These are phyloP conservation scores for Onychostruthus taczanowskii DNA, from an alignment of 2,113 vertebrate species.

Conservation along the genomic window DNA sequence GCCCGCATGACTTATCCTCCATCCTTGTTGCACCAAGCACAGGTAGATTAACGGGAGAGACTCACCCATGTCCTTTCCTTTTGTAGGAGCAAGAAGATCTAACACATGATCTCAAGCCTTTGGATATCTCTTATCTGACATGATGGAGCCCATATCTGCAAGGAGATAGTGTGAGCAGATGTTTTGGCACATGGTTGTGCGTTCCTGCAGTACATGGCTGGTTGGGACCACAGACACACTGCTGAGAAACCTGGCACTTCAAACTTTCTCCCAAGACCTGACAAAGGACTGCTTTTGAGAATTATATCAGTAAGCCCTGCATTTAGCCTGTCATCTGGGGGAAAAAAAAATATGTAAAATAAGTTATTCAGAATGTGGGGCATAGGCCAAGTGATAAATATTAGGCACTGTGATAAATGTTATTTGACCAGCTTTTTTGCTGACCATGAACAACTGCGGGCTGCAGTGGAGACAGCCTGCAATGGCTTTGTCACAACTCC, in stretches of 20 bases:
- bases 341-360: neutral
- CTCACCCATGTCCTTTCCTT: neutral
- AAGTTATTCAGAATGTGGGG: neutral
- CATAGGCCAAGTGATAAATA: neutral
- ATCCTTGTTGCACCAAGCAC: neutral
- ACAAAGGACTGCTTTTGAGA: neutral
- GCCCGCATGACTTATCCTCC: neutral
- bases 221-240: neutral
- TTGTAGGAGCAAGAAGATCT: neutral
- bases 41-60: neutral
- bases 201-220: neutral
- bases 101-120: neutral
- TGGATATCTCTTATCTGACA: neutral
- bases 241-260: neutral
- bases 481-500: neutral
- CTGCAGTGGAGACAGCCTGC: neutral
- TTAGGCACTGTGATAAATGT: neutral
- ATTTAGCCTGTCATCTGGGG: neutral
- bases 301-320: neutral
- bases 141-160: neutral
- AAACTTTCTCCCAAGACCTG: neutral
- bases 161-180: neutral
- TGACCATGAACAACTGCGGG: neutral
- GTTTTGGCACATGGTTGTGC: accelerated
- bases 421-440: neutral